phyloP scores from a whole-genome alignment of 2,113 vertebrate genomes.

The Eudyptes chrysolophus region DNA sequence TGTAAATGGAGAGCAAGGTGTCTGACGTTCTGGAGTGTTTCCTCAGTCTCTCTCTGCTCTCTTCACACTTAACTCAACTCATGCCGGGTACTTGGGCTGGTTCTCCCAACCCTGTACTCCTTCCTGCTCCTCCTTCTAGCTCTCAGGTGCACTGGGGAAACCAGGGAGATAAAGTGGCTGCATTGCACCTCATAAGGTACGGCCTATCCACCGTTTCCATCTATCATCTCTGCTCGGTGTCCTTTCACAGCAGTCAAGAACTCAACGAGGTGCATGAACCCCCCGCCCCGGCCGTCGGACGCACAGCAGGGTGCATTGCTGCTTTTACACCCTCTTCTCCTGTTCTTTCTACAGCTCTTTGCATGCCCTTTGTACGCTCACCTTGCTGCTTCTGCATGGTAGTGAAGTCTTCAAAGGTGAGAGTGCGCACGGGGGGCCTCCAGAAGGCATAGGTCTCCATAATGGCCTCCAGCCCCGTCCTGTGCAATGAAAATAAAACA shows the following conservation, averaged over 20 bases:
- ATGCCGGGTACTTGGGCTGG: neutral
- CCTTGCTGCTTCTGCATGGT: constrained; percentile 99
- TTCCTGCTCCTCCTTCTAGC: neutral
- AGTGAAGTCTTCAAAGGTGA: constrained; percentile 98
- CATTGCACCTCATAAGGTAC: neutral
- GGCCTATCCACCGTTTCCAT: neutral
- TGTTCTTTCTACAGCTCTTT: neutral
- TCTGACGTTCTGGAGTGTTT: neutral
- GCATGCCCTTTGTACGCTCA: constrained; percentile 47
- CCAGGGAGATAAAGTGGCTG: neutral
- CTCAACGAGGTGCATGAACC: neutral
- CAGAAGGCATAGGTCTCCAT: constrained; percentile 99
- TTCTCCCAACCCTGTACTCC: neutral
- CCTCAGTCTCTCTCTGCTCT: neutral
- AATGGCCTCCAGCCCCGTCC: constrained; percentile 97
- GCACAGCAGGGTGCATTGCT: neutral
- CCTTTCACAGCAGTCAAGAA: neutral
- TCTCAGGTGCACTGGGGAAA: neutral
- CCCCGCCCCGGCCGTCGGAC: neutral
- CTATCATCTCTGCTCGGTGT: neutral
- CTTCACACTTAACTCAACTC: neutral
- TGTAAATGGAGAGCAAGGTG: neutral
- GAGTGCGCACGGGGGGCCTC: constrained; percentile 96
- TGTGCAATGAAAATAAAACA: constrained; percentile 61
- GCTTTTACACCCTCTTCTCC: neutral